A percentile compares a stretch with the other conserved stretches of the same genome.
phyloP scores from a whole-genome alignment of 2,113 vertebrate species.

The Apeltes quadracus region DNA sequence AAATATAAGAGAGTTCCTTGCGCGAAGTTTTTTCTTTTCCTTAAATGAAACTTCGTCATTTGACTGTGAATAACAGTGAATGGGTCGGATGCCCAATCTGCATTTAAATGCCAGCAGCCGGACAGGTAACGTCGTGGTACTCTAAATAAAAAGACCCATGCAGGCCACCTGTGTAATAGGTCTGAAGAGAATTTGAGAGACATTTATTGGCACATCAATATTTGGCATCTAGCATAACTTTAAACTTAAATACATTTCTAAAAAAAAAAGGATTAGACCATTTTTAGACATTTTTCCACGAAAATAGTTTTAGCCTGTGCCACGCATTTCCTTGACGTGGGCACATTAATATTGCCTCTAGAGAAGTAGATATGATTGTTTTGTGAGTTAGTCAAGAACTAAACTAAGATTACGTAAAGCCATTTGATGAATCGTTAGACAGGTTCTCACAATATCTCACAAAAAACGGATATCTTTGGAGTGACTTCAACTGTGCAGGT shows the following conservation, averaged over 20 bases:
- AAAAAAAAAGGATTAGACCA: not conserved
- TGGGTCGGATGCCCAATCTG: constrained; percentile 29
- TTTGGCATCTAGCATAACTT: not conserved
- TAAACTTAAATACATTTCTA: not conserved
- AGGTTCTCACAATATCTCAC: not conserved
- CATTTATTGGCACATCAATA: not conserved
- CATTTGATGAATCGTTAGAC: not conserved
- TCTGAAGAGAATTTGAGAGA: not conserved
- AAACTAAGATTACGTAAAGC: not conserved
- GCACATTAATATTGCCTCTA: not conserved
- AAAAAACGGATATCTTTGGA: constrained; percentile 4
- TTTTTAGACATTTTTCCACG: not conserved
- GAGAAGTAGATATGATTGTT: not conserved
- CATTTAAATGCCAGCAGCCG: constrained; percentile 37
- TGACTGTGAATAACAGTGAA: constrained; percentile 37
- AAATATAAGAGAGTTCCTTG: constrained; percentile 46
- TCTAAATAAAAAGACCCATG: not conserved
- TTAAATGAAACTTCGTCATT: constrained; percentile 45
- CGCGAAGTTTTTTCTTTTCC: constrained; percentile 27
- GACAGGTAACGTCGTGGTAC: constrained; percentile 13
- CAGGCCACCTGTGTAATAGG: not conserved
- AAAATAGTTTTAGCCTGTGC: not conserved
- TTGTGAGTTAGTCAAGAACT: not conserved
- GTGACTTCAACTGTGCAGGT: not conserved
- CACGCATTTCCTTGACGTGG: not conserved